These are phyloP conservation scores for Terebella lapidaria DNA, from an alignment of 2,888 invertebrate species.

Conservation along the genomic window DNA sequence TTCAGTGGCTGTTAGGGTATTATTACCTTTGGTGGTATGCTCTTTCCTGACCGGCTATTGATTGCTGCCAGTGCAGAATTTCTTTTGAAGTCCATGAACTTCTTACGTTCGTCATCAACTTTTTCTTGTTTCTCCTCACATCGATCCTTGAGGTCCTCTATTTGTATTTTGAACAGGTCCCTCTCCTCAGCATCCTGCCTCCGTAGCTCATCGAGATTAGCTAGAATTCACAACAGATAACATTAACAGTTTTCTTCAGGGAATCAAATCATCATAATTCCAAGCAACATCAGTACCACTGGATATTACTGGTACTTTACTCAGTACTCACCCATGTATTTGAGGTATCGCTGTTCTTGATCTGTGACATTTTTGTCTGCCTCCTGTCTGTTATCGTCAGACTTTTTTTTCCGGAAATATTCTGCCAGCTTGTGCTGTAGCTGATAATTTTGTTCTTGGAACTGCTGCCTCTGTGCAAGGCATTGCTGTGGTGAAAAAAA, in stretches of 20 bases:
- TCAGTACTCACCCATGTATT: conserved; percentile 47
- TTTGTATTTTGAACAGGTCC: conserved; percentile 37
- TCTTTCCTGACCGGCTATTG: conserved; percentile 47
- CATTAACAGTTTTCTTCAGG: too few relatives aligned
- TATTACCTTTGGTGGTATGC: conserved; percentile 45
- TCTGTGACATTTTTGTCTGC: conserved; percentile 51
- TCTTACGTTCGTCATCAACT: conserved; percentile 45
- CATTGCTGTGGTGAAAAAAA: conserved; percentile 30
- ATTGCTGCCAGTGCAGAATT: conserved; percentile 46
- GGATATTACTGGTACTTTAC: too few relatives aligned
- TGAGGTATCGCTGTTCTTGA: conserved; percentile 51
- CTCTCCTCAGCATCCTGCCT: conserved; percentile 36
- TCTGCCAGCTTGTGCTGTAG: conserved; percentile 53
- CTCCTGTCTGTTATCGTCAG: conserved; percentile 43
- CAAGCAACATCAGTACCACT: too few relatives aligned
- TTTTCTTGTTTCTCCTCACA: conserved; percentile 44
- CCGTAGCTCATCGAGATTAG: conserved; percentile 47
- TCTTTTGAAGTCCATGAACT: conserved; percentile 48
- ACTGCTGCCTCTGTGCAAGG: conserved; percentile 41
- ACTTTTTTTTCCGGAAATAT: conserved; percentile 51
- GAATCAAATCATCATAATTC: too few relatives aligned
- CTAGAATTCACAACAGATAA: conserved; percentile 29
- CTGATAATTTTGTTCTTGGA: conserved; percentile 44
- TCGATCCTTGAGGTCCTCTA: conserved; percentile 41
- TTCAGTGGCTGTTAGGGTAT: too few relatives aligned